A percentile compares a stretch with the other conserved stretches of the same genome.
phyloP scores from a whole-genome alignment of 1,140 invertebrate species.

The Phymastichus coffea region DNA sequence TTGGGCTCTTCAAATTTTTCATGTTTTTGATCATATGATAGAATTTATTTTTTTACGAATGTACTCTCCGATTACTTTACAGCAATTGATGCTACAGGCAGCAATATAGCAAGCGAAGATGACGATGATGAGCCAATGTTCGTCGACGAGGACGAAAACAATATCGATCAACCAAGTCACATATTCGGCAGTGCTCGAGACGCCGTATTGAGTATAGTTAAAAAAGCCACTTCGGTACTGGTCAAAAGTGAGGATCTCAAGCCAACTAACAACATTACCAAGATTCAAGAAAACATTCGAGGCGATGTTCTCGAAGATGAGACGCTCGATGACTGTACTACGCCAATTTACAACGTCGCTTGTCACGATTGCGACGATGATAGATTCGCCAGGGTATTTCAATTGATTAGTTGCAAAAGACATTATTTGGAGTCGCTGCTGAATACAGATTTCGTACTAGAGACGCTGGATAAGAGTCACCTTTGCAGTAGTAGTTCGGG shows the following conservation, averaged over 20 bases:
- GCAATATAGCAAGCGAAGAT: conserved; percentile 49
- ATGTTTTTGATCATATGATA: too few species aligned
- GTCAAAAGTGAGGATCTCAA: conserved; percentile 66
- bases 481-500: conserved; percentile 20
- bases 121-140: conserved; percentile 64
- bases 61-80: too few species aligned
- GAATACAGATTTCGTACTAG: conserved; percentile 57
- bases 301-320: conserved; percentile 32
- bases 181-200: conserved; percentile 82
- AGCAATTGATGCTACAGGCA: conserved; percentile 36
- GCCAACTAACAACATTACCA: conserved; percentile 54
- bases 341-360: conserved; percentile 68
- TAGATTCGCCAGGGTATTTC: conserved; percentile 64
- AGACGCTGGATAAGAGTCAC: conserved; percentile 57
- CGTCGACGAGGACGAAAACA: conserved; percentile 51
- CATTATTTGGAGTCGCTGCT: conserved; percentile 60
- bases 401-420: conserved; percentile 66
- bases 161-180: conserved; percentile 55
- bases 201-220: conserved; percentile 84
- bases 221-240: conserved; percentile 81
- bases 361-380: conserved; percentile 71
- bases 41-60: too few species aligned
- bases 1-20: too few species aligned
- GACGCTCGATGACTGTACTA: conserved; percentile 54
- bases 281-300: conserved; percentile 48